phyloP scores from a whole-genome alignment of 2,797 vertebrate genomes.

The Tenualosa thibaudeaui region DNA sequence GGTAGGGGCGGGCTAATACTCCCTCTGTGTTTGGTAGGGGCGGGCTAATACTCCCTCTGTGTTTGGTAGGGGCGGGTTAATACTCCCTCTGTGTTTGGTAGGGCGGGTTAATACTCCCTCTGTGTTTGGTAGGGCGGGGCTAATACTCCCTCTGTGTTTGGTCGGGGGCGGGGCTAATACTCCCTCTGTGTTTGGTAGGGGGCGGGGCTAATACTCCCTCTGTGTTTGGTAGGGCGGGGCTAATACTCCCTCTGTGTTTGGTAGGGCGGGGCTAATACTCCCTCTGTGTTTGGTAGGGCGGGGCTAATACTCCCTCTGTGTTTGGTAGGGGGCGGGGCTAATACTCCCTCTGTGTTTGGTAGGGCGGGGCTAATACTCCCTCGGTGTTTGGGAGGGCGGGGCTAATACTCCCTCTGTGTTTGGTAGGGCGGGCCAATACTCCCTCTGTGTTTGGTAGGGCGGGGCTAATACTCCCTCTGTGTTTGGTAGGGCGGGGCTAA shows the following conservation, averaged over 20 bases:
- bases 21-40: slow-evolving; percentile 70
- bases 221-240: slow-evolving; percentile 82
- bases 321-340: slow-evolving; percentile 85
- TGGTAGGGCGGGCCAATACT: slow-evolving; percentile 86
- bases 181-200: slow-evolving; percentile 60
- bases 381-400: slow-evolving; percentile 77
- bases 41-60: slow-evolving; percentile 71
- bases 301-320: slow-evolving; percentile 64
- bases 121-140: slow-evolving; percentile 82
- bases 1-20: slow-evolving; percentile 87
- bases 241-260: too few species aligned
- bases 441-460: slow-evolving; percentile 70
- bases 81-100: slow-evolving; percentile 48
- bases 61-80: slow-evolving; percentile 70
- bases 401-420: slow-evolving; percentile 55
- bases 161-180: slow-evolving; percentile 91
- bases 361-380: slow-evolving; percentile 87
- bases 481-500: slow-evolving; percentile 13
- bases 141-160: too few species aligned
- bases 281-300: slow-evolving; percentile 74
- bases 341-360: too few species aligned
- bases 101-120: slow-evolving; percentile 84
- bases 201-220: slow-evolving; percentile 80
- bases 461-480: too few species aligned
- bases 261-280: slow-evolving; percentile 87